Evolutionary conservation across 1,140 invertebrate species (phyloP).

Genomic region (Zaprionus nigranus): DNA sequence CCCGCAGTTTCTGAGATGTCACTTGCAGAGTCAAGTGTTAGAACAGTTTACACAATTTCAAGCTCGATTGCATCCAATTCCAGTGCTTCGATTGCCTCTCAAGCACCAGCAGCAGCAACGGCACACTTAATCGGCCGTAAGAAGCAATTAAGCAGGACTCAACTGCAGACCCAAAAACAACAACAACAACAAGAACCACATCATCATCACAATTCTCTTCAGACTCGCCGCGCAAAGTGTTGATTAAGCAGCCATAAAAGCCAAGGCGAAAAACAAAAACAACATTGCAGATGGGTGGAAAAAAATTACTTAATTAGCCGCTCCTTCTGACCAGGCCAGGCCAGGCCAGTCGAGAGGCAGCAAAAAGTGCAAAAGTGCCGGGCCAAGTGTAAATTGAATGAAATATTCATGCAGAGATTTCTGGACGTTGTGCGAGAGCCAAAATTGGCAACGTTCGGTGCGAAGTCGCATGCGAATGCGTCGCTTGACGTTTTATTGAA

Average conservation of each 20-base stretch:
- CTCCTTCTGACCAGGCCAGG: conserved; percentile 20
- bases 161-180: conserved; percentile 46
- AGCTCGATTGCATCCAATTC: conserved; percentile 58
- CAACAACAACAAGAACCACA: not conserved
- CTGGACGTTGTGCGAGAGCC: conserved; percentile 40
- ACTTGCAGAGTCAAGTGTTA: not conserved
- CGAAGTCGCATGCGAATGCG: conserved; percentile 55
- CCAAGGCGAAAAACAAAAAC: conserved; percentile 50
- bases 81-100: conserved; percentile 24
- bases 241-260: conserved; percentile 72
- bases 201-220: not conserved
- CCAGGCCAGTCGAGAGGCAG: conserved; percentile 14
- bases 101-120: not conserved
- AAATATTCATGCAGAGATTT: conserved; percentile 81
- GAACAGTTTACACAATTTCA: conserved; percentile 48
- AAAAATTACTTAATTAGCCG: conserved; percentile 81
- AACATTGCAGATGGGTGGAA: conserved; percentile 33
- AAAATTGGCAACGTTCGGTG: conserved; percentile 69
- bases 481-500: conserved; percentile 72
- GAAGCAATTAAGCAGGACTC: conserved; percentile 72
- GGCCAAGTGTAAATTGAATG: conserved; percentile 79
- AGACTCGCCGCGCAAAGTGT: conserved; percentile 39
- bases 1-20: not conserved
- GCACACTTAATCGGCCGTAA: conserved; percentile 65
- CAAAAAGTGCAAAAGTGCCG: conserved; percentile 31